Conservation (phyloP, 2,797 vertebrate species). For the Danio aesculapii region DNA sequence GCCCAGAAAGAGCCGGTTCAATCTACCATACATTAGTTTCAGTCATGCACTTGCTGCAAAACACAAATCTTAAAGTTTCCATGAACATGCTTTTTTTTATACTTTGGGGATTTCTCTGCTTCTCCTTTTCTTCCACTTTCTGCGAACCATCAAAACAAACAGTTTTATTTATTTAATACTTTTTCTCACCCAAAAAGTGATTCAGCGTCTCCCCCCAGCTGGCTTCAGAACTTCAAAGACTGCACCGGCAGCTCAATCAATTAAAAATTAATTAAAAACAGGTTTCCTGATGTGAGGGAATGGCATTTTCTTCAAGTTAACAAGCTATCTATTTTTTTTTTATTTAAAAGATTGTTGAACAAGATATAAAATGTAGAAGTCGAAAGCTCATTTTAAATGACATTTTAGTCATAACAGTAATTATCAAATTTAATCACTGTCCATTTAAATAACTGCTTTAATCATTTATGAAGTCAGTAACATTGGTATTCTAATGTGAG, state of each 20-base stretch:
- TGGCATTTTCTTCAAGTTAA: conserved; percentile 26
- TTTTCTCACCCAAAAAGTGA: conserved; percentile 23
- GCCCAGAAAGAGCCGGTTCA: not conserved
- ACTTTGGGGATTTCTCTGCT: not conserved
- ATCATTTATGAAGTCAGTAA: not conserved
- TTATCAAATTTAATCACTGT: not conserved
- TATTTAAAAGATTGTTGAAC: conserved; percentile 12
- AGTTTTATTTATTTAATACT: conserved; percentile 6
- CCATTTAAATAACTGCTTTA: not conserved
- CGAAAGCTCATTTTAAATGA: not conserved
- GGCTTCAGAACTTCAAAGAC: conserved; percentile 42
- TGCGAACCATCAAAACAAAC: conserved; percentile 19
- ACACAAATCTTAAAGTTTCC: not conserved
- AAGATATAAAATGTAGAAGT: not conserved
- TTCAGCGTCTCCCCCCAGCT: conserved; percentile 25
- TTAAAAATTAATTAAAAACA: conserved; percentile 30
- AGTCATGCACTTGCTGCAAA: not conserved
- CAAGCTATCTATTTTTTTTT: not conserved
- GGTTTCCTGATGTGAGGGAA: conserved; percentile 16
- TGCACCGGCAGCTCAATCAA: conserved; percentile 26
- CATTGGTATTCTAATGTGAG: not conserved
- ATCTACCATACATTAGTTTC: not conserved
- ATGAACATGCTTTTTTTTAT: not conserved
- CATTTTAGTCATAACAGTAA: not conserved
- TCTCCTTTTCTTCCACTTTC: not conserved